Evolutionary conservation across 2,113 vertebrate species (phyloP).

Genomic region (Lynx canadensis): DNA sequence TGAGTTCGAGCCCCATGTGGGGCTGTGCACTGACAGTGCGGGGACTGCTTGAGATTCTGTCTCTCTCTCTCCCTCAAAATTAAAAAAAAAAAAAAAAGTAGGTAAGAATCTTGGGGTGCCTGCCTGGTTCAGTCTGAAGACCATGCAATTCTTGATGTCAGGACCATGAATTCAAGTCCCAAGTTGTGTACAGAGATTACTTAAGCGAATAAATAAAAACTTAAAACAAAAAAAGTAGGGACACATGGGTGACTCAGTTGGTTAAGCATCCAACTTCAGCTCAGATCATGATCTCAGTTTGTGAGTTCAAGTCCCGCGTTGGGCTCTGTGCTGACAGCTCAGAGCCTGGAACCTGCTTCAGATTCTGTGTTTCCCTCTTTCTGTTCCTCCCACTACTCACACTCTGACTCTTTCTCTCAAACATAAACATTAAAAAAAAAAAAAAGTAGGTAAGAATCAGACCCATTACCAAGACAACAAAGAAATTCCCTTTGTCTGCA

Average conservation of each 20-base stretch:
- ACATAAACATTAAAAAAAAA: not conserved
- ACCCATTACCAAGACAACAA: slow-evolving; percentile 8
- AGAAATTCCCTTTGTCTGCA: slow-evolving; percentile 22
- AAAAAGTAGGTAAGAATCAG: not conserved
- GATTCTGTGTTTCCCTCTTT: too few species aligned
- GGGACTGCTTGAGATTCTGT: not conserved
- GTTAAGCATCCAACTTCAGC: too few species aligned
- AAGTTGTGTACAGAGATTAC: not conserved
- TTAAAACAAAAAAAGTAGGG: not conserved
- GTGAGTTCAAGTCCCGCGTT: too few species aligned
- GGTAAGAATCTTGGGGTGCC: not conserved
- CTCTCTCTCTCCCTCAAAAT: not conserved
- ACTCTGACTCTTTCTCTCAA: too few species aligned
- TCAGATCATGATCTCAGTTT: too few species aligned
- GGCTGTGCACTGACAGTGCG: not conserved
- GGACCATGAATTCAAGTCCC: not conserved
- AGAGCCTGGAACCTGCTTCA: too few species aligned
- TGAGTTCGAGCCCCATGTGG: not conserved
- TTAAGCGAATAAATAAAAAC: not conserved
- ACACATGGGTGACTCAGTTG: too few species aligned
- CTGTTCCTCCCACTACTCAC: too few species aligned
- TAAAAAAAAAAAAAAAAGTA: not conserved
- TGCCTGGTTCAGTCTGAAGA: not conserved
- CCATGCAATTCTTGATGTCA: not conserved
- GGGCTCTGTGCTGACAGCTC: too few species aligned